Conservation (phyloP, 2,888 invertebrate genomes). For the Sisyra terminalis region DNA sequence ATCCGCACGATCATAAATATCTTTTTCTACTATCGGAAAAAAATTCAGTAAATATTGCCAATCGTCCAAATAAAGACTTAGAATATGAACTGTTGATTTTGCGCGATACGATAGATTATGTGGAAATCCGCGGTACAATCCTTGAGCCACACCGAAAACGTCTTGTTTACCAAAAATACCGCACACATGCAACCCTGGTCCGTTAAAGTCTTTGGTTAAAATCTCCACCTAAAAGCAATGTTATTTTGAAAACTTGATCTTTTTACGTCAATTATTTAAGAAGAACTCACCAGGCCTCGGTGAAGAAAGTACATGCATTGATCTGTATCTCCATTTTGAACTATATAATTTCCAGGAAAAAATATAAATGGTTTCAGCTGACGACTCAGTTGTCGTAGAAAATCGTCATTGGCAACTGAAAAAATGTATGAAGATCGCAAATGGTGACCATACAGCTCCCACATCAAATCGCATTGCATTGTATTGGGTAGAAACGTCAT, state of each 20-base stretch:
- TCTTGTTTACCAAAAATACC: constrained; percentile 34
- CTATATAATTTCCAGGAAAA: constrained; percentile 37
- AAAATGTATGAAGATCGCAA: constrained; percentile 33
- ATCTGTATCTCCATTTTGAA: constrained; percentile 35
- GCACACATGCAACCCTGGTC: constrained; percentile 34
- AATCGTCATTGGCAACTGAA: constrained; percentile 29
- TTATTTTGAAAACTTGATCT: too few relatives aligned
- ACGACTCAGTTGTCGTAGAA: constrained; percentile 31
- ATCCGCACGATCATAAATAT: constrained; percentile 17
- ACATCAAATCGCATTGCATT: constrained; percentile 31
- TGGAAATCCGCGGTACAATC: constrained; percentile 31
- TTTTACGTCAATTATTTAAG: constrained; percentile 8
- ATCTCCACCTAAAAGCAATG: constrained; percentile 32
- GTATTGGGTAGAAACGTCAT: constrained; percentile 28
- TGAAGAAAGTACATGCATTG: constrained; percentile 39
- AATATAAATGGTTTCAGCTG: constrained; percentile 34
- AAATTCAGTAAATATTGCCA: constrained; percentile 31
- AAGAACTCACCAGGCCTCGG: constrained; percentile 33
- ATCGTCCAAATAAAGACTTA: constrained; percentile 30
- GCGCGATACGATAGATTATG: constrained; percentile 38
- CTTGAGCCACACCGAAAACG: constrained; percentile 38
- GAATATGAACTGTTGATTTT: constrained; percentile 32
- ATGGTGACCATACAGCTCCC: constrained; percentile 32
- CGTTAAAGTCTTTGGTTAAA: constrained; percentile 30
- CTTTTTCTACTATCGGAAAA: constrained; percentile 17